phyloP scores from a whole-genome alignment of 1,140 invertebrate genomes.

The Conopomorpha cramerella region DNA sequence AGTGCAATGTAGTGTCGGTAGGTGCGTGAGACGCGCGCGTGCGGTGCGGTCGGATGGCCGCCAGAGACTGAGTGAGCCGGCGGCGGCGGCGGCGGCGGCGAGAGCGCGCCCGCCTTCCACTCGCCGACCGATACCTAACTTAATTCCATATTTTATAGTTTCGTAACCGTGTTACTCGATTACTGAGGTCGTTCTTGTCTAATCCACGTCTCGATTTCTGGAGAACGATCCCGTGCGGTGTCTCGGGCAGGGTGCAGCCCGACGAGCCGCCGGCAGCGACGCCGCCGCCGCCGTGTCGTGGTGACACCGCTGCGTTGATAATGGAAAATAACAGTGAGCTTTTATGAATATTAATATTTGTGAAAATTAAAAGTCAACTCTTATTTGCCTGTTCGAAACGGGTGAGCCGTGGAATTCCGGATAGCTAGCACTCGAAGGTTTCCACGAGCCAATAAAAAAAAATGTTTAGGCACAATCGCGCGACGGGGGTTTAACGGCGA shows the following conservation, averaged over 20 bases:
- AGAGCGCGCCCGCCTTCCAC: slow-evolving; percentile 12
- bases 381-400: slow-evolving; percentile 16
- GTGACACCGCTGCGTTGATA: slow-evolving; percentile 1
- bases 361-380: slow-evolving; percentile 27
- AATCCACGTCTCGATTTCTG: slow-evolving; percentile 18
- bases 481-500: no score
- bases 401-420: no score
- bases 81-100: slow-evolving; percentile 6
- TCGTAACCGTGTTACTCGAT: slow-evolving; percentile 49
- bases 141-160: slow-evolving; percentile 52
- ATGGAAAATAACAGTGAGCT: slow-evolving; percentile 6
- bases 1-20: no score
- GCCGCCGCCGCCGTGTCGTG: no score
- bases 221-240: slow-evolving; percentile 2
- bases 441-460: no score
- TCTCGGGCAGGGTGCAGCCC: no score
- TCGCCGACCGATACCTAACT: slow-evolving; percentile 24
- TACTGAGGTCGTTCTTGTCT: slow-evolving; percentile 31
- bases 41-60: slow-evolving; percentile 14
- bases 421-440: no score
- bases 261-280: no score
- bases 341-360: slow-evolving; percentile 29
- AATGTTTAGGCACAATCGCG: no score
- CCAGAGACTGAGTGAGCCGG: slow-evolving; percentile 20
- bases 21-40: slow-evolving; percentile 18